Conservation (phyloP, 2,888 invertebrate genomes). For the Microdon myrmicae region DNA sequence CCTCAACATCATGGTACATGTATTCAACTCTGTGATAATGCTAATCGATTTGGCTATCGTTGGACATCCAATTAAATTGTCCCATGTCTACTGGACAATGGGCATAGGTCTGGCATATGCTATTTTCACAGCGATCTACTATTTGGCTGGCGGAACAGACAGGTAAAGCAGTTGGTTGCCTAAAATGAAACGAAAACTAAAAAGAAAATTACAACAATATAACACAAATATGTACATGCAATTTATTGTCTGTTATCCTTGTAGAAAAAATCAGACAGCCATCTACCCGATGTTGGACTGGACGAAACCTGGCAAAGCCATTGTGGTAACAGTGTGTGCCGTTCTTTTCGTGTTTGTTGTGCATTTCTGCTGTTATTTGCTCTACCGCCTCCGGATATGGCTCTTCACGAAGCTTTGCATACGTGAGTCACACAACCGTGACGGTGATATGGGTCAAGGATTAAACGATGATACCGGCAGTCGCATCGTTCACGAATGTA, state of each 20-base stretch:
- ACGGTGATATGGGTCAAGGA: constrained; percentile 65
- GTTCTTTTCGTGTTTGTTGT: constrained; percentile 71
- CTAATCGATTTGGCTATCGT: constrained; percentile 75
- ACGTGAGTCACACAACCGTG: constrained; percentile 64
- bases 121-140: constrained; percentile 77
- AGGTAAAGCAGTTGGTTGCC: constrained; percentile 65
- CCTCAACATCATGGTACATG: constrained; percentile 67
- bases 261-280: constrained; percentile 72
- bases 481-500: constrained; percentile 59
- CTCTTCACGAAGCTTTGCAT: constrained; percentile 66
- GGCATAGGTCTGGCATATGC: constrained; percentile 74
- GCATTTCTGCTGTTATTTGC: constrained; percentile 71
- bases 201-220: background rate
- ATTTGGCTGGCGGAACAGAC: constrained; percentile 76
- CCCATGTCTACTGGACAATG: constrained; percentile 71
- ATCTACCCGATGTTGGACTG: constrained; percentile 85
- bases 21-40: constrained; percentile 79
- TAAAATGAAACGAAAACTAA: background rate
- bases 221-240: constrained; percentile 4
- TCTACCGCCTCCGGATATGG: constrained; percentile 69
- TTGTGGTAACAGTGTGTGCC: constrained; percentile 71
- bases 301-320: constrained; percentile 73
- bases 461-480: constrained; percentile 64
- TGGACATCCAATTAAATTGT: constrained; percentile 75
- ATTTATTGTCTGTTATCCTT: background rate